These are phyloP conservation scores for Margaritifera margaritifera DNA, from an alignment of 2,888 invertebrate genomes.

Conservation along the genomic window DNA sequence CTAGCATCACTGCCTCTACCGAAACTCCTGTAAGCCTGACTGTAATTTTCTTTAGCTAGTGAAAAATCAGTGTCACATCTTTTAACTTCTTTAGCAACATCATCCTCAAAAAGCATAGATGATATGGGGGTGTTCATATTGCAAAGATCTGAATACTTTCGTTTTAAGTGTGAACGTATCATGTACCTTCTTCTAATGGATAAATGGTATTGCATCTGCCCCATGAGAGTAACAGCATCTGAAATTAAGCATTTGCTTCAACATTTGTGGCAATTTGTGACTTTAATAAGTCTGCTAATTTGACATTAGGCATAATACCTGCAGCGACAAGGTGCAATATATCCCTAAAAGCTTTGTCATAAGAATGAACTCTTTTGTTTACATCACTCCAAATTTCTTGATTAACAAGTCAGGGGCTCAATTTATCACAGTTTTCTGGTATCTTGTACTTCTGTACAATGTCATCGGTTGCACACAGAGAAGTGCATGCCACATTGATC, in stretches of 20 bases:
- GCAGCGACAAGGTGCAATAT: too few species aligned
- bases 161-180: conserved; percentile 14
- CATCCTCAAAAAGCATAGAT: conserved; percentile 15
- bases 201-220: conserved; percentile 21
- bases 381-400: too few species aligned
- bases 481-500: too few species aligned
- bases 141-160: conserved; percentile 10
- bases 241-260: conserved; percentile 8
- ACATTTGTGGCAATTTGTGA: conserved; percentile 2
- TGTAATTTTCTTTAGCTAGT: too few species aligned
- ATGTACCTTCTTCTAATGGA: conserved; percentile 18
- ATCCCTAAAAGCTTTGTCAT: too few species aligned
- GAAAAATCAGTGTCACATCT: conserved; percentile 6
- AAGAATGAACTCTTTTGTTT: too few species aligned
- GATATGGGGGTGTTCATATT: conserved; percentile 5
- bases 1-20: too few species aligned
- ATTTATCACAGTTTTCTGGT: too few species aligned
- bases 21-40: too few species aligned
- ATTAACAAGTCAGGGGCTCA: too few species aligned
- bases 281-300: conserved; percentile 9
- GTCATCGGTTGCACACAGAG: too few species aligned
- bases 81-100: conserved; percentile 19
- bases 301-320: conserved; percentile 10
- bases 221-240: conserved; percentile 15
- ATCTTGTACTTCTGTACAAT: too few species aligned